These are phyloP conservation scores for Myiagra hebetior DNA, from an alignment of 2,113 vertebrate species.

Conservation along the genomic window DNA sequence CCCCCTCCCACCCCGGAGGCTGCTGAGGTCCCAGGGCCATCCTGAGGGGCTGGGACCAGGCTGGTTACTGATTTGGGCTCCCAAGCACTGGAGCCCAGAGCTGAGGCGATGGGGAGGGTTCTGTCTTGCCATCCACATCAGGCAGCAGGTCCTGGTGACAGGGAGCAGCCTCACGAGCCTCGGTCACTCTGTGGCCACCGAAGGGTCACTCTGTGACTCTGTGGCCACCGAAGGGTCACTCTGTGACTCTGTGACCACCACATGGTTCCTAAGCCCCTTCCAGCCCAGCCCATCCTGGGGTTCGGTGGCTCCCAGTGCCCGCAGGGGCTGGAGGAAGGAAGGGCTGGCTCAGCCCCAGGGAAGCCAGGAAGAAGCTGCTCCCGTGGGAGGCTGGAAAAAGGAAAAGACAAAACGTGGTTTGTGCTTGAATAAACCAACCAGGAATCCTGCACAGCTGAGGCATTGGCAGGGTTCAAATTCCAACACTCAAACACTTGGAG, in stretches of 20 bases:
- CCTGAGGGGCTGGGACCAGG: background rate
- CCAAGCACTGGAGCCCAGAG: background rate
- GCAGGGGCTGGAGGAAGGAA: background rate
- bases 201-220: too few species aligned
- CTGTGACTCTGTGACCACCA: too few species aligned
- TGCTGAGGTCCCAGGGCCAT: fast-evolving
- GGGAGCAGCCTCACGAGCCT: too few species aligned
- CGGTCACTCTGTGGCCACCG: too few species aligned
- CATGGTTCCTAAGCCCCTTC: too few species aligned
- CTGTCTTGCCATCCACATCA: background rate
- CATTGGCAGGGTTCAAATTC: background rate
- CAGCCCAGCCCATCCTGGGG: background rate
- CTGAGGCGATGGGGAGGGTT: background rate
- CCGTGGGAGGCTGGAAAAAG: background rate
- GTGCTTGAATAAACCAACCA: background rate
- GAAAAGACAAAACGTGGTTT: background rate
- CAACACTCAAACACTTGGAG: background rate
- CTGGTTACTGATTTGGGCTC: background rate
- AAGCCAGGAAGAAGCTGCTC: background rate
- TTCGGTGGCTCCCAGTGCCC: fast-evolving
- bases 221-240: too few species aligned
- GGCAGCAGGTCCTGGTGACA: background rate
- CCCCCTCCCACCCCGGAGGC: fast-evolving
- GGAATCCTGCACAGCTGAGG: background rate
- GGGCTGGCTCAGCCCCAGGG: background rate